Evolutionary conservation across 2,797 vertebrate genomes (phyloP).

Genomic region (Chloroceryle inda): DNA sequence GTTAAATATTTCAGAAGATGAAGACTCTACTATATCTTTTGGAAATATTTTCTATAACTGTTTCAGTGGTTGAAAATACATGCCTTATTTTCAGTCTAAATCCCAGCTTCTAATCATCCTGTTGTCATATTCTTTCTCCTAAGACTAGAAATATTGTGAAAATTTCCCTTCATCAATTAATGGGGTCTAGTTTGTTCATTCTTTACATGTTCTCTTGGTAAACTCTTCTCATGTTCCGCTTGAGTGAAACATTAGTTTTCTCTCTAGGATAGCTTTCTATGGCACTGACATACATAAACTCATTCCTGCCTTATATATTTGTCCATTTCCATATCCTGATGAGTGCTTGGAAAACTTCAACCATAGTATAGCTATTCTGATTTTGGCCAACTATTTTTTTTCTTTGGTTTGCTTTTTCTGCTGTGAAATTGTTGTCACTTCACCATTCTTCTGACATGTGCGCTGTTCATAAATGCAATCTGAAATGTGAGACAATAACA

Average conservation of each 20-base stretch:
- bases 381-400: not conserved
- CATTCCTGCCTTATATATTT: not conserved
- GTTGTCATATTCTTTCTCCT: fast-evolving
- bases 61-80: not conserved
- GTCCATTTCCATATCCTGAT: not conserved
- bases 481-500: too few species aligned
- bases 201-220: not conserved
- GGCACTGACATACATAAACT: not conserved
- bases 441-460: fast-evolving
- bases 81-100: not conserved
- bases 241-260: not conserved
- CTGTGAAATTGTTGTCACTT: not conserved
- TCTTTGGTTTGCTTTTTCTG: not conserved
- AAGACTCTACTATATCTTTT: not conserved
- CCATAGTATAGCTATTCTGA: not conserved
- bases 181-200: not conserved
- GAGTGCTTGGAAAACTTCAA: not conserved
- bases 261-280: not conserved
- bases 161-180: fast-evolving
- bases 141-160: not conserved
- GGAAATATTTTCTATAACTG: not conserved
- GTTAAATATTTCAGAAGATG: not conserved
- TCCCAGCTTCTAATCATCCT: not conserved
- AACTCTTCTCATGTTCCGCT: not conserved
- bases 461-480: not conserved